These are phyloP conservation scores for Epinotia nisella DNA, from an alignment of 2,888 invertebrate species.

Conservation along the genomic window DNA sequence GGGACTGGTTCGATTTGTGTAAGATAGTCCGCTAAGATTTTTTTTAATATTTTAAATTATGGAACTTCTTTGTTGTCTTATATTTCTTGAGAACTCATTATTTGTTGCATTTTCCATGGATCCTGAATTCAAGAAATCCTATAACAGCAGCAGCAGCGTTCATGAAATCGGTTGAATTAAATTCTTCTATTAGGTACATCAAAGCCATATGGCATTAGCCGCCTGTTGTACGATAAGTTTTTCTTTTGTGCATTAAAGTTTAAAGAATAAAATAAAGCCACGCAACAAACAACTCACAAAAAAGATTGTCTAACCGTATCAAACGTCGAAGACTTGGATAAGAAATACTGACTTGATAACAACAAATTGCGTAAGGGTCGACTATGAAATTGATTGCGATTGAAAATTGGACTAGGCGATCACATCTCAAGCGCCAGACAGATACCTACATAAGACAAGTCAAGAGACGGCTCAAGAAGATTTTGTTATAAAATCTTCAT, in stretches of 20 bases:
- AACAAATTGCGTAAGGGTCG: slow-evolving; percentile 8
- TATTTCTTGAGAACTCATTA: too few species aligned
- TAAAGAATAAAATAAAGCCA: too few species aligned
- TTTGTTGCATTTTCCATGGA: too few species aligned
- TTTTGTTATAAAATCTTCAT: not conserved
- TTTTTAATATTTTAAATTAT: too few species aligned
- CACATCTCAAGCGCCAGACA: not conserved
- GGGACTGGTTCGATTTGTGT: too few species aligned
- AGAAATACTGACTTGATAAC: slow-evolving; percentile 11
- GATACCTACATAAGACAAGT: slow-evolving; percentile 8
- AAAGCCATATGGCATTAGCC: too few species aligned
- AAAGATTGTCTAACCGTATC: not conserved
- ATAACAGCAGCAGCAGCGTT: not conserved
- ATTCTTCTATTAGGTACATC: not conserved
- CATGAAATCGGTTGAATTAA: not conserved
- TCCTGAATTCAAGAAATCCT: too few species aligned
- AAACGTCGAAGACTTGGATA: not conserved
- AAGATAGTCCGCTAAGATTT: too few species aligned
- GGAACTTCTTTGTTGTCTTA: too few species aligned
- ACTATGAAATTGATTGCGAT: slow-evolving; percentile 11
- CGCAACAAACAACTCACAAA: not conserved
- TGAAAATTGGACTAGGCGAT: slow-evolving; percentile 17
- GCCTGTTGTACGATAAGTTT: too few species aligned
- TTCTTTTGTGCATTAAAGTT: too few species aligned
- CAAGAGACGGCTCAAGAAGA: too few species aligned